Percentiles rank a stretch among this genome's conserved stretches.
Evolutionary conservation across 1,140 invertebrate genomes (phyloP).

Genomic region (Thaumatotibia leucotreta): DNA sequence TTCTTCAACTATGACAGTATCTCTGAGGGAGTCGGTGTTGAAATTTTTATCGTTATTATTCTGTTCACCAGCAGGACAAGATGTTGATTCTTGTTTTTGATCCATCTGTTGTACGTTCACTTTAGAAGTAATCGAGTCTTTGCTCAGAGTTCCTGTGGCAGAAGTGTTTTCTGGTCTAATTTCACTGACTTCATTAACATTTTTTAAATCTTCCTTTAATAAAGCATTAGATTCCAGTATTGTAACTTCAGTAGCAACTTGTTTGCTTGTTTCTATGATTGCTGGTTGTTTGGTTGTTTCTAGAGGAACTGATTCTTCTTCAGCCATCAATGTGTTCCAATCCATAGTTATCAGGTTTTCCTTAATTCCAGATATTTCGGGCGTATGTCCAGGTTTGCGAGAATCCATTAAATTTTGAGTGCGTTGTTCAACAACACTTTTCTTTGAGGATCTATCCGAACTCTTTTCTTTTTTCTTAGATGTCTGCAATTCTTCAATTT

Average conservation of each 20-base stretch:
- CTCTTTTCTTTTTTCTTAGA: slow-evolving; percentile 26
- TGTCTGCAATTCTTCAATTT: slow-evolving; percentile 30
- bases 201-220: slow-evolving; percentile 19
- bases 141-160: background rate
- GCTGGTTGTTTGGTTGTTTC: slow-evolving; percentile 31
- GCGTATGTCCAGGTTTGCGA: background rate
- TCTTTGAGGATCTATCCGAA: background rate
- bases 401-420: background rate
- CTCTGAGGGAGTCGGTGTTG: slow-evolving; percentile 36
- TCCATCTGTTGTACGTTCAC: background rate
- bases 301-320: slow-evolving; percentile 50
- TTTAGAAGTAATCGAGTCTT: background rate
- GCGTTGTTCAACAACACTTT: background rate
- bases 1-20: slow-evolving; percentile 49
- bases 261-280: slow-evolving; percentile 24
- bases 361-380: background rate
- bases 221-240: slow-evolving; percentile 40
- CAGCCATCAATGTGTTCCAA: slow-evolving; percentile 63
- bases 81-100: slow-evolving; percentile 18
- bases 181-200: slow-evolving; percentile 16
- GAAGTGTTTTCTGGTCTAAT: background rate
- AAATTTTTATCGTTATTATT: slow-evolving; percentile 66
- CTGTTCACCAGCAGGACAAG: slow-evolving; percentile 39
- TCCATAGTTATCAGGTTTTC: slow-evolving; percentile 39
- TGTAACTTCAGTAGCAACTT: slow-evolving; percentile 51